Evolutionary conservation across 2,888 invertebrate genomes (phyloP).

Genomic region (Tachystola acroxantha): DNA sequence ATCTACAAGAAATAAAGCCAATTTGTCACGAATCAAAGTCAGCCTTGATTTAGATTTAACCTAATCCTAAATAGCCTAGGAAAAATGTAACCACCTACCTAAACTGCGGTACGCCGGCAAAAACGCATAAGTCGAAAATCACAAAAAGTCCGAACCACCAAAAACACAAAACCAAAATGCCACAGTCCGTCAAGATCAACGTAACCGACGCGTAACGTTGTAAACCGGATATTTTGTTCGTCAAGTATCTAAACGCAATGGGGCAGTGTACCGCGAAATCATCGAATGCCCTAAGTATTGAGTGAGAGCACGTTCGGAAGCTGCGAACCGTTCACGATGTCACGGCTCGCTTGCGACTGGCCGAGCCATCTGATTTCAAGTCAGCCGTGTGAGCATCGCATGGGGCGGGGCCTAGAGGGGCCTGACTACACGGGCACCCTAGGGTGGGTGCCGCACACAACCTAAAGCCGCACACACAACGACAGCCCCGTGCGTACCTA

Average conservation of each 20-base stretch:
- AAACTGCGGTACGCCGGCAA: constrained; percentile 16
- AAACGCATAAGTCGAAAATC: constrained; percentile 10
- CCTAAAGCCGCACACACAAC: constrained; percentile 37
- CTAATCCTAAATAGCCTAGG: not conserved
- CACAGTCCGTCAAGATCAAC: constrained; percentile 49
- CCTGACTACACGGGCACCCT: constrained; percentile 34
- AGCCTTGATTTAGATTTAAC: too few species aligned
- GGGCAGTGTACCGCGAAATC: constrained; percentile 72
- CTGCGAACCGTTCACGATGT: constrained; percentile 70
- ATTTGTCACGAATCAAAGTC: too few species aligned
- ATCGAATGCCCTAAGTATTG: constrained; percentile 67
- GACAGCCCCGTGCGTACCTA: constrained; percentile 16
- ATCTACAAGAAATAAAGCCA: too few species aligned
- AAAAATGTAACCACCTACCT: constrained; percentile 25
- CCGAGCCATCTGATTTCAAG: constrained; percentile 76
- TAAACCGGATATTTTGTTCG: constrained; percentile 57
- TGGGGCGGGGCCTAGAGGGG: constrained; percentile 61
- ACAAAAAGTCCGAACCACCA: constrained; percentile 33
- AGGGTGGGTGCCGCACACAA: constrained; percentile 46
- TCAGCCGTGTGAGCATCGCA: constrained; percentile 75
- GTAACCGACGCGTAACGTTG: constrained; percentile 37
- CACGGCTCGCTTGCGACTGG: constrained; percentile 77
- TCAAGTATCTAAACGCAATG: constrained; percentile 61
- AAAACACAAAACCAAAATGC: constrained; percentile 48
- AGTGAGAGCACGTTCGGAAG: constrained; percentile 51